Base-by-base conservation (phyloP, 2,113 vertebrate species). In the Rhodinocichla rosea region DNA sequence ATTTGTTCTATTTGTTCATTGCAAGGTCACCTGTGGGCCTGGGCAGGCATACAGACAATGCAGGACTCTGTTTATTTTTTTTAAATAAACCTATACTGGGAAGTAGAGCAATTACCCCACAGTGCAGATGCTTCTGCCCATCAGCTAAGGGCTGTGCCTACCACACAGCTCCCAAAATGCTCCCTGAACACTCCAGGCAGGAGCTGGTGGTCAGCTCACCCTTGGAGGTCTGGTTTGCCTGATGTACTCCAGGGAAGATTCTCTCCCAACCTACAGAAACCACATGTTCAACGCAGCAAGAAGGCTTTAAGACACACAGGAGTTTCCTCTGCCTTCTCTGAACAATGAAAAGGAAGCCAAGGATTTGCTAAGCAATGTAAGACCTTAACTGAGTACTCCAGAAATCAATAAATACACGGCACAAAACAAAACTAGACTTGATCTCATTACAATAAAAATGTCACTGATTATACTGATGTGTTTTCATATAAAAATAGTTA, bases 211-310 rank as follows among this genome's bases (percentile, higher is more conserved):
- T 19, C 15, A 69, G 55, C 59, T 57, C 6, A 1, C 20, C 28
- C 32, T 3, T 24, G 12, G 53, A 50, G 28, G 15, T 21, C 22
- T 19, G 33, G 23, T 26, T n/a, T 57, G 65, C 40, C 0, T 55
- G 40, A 44, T 24, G 26, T 3, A 6, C 17, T 26, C 15, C 69
- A 35, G 6, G 4, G 6, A 16, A 69, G 16, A 22, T 12, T 45
- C 26, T 40, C 33, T 56, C 78, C 23, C 79, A 22, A 1, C 24
- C 56, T 35, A 26, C n/a, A 23, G 33, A 70, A 74, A 39, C 21
- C 47, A 30, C 0, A 0, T 0, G 0, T 11, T 39, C 37, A 20
- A 27, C 14, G 15, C 63, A 35, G n/a, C 27, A 39, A 13, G 27
- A 15, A 28, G 1, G 16, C 12, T 55, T 39, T 13, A 20, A 63